These are phyloP conservation scores for Copidosoma aretas DNA, from an alignment of 2,888 invertebrate species.

Conservation along the genomic window DNA sequence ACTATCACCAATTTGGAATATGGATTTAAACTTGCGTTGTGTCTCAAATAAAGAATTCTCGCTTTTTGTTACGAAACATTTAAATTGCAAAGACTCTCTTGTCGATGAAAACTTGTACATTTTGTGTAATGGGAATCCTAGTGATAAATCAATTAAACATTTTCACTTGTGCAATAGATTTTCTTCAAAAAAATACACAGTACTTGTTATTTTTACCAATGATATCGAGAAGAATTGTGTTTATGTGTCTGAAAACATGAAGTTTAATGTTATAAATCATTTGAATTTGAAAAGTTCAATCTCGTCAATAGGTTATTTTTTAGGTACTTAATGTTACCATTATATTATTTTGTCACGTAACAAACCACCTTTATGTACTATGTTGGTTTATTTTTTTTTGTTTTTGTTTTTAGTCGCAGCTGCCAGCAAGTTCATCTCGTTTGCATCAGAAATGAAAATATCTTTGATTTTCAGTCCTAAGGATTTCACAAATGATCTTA, in stretches of 20 bases:
- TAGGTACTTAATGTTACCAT: slow-evolving; percentile 46
- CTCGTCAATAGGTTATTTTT: slow-evolving; percentile 45
- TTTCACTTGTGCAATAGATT: slow-evolving; percentile 48
- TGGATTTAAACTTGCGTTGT: slow-evolving; percentile 39
- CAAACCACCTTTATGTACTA: slow-evolving; percentile 9
- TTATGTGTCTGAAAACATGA: slow-evolving; percentile 52
- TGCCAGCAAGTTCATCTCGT: slow-evolving; percentile 35
- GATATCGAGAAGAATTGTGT: slow-evolving; percentile 42
- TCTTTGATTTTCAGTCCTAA: slow-evolving; percentile 52
- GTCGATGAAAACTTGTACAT: slow-evolving; percentile 49
- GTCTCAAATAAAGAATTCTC: slow-evolving; percentile 45
- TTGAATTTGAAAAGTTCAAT: slow-evolving; percentile 36
- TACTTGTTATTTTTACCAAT: slow-evolving; percentile 45
- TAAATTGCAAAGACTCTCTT: slow-evolving; percentile 35
- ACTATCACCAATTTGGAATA: slow-evolving; percentile 44
- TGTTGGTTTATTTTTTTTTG: slow-evolving; percentile 19
- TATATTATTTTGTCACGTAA: neutral
- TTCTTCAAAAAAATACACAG: slow-evolving; percentile 52
- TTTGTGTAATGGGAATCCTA: slow-evolving; percentile 42
- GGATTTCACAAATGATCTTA: slow-evolving; percentile 58
- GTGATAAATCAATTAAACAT: slow-evolving; percentile 38
- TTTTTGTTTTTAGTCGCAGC: slow-evolving; percentile 43
- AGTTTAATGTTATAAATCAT: slow-evolving; percentile 50
- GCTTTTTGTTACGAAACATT: slow-evolving; percentile 38
- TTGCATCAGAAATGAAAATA: slow-evolving; percentile 51